Evolutionary conservation across 2,797 vertebrate species (phyloP), one percentile per base, ranked within the genome.

Genomic region (Sebastiscus albofasciatus): DNA sequence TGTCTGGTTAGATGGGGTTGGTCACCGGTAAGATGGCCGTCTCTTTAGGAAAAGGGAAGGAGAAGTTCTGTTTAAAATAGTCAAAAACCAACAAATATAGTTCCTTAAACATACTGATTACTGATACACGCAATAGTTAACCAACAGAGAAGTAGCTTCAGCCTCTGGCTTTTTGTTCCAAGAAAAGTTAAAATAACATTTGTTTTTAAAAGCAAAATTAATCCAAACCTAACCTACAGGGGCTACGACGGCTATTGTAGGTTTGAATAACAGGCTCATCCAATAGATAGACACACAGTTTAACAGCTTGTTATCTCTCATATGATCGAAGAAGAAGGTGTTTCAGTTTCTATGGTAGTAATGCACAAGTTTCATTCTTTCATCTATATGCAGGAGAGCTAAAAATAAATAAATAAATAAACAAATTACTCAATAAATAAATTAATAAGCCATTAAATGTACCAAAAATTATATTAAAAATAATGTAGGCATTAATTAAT

Each of bases 1-100:
- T 24, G 60, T 36, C 8, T 68, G 13, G 20, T 13, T 39, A 12
- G 67, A 74, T 39, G 79, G 77, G 76, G 80, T 61, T 68, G 68
- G 46, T 79, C 9, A 27, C 52, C 16, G 46, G 52, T 58, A 56
- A 72, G 14, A 75, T 66, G 66, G 31, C 2, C 36, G 61, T 8
- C 8, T 70, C 34, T 31, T 55, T 13, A 74, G 8, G 2, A 7
- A 60, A 6, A 65, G 4, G 4, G 20, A 59, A 52, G 9, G 3
- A n/a, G 13, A 66, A 49, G 13, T 33, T 65, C 3, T 33, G 4
- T 24, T 9, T 26, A 6, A 29, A 27, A 34, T 26, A 7, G 6
- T 16, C 3, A 36, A 2, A 46, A 39, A 24, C 24, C 24, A 24
- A 24, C 24, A 24, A 58, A 5, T 18, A 24, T 13, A 61, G 54